These are phyloP conservation scores for Spisula solida DNA, from an alignment of 2,888 invertebrate genomes.

Conservation along the genomic window DNA sequence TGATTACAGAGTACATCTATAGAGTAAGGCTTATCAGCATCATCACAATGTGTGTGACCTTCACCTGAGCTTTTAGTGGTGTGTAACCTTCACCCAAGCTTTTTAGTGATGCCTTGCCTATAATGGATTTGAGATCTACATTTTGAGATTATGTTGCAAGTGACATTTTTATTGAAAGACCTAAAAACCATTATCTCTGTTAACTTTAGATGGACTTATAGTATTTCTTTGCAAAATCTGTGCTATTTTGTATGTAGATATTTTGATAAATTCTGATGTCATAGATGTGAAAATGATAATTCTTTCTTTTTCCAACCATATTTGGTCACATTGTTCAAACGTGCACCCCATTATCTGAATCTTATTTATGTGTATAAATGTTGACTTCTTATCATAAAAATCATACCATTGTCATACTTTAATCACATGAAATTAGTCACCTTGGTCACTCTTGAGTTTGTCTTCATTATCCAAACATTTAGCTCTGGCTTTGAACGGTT, in stretches of 20 bases:
- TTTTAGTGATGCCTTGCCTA: slow-evolving; percentile 1
- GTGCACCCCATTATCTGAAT: not conserved
- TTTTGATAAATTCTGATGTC: not conserved
- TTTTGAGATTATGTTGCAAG: slow-evolving; percentile 23
- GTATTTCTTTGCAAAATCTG: no score
- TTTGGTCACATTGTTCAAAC: not conserved
- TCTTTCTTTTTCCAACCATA: not conserved
- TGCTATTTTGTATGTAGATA: no score
- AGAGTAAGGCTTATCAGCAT: not conserved
- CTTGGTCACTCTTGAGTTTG: no score
- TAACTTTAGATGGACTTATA: not conserved
- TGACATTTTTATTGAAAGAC: not conserved
- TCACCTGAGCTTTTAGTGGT: slow-evolving; percentile 4
- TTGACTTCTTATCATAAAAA: not conserved
- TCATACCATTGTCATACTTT: not conserved
- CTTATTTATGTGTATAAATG: slow-evolving; percentile 6
- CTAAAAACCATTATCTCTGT: not conserved
- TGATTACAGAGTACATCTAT: not conserved
- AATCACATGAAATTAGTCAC: no score
- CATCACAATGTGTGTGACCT: slow-evolving; percentile 12
- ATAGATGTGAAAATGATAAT: not conserved
- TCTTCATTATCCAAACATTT: no score
- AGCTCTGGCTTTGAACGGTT: no score
- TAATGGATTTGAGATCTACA: not conserved
- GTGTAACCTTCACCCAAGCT: slow-evolving; percentile 3